Base-by-base conservation (phyloP, 2,888 invertebrate genomes). In the Sepiola atlantica region DNA sequence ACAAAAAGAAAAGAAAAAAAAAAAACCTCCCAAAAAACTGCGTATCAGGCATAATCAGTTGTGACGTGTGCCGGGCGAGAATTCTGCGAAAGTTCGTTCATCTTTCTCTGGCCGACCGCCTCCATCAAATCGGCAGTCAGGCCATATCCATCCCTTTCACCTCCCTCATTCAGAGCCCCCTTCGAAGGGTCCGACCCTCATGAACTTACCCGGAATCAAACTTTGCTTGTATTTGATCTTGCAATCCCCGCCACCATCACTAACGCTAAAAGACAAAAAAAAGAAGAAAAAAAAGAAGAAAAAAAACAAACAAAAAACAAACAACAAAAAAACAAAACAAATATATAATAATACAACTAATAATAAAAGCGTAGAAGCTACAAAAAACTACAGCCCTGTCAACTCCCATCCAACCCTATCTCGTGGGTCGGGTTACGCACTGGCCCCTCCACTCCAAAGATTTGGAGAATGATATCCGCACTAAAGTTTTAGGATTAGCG, bases 81-180 rank as follows among this genome's bases (percentile, higher is more conserved):
- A 77, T 77, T 77, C 77, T 77, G 77, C n/a, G 77, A 77, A 77
- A 77, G 77, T 77, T 77, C n/a, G 77, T 77, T 77, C 77, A 77
- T 77, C 77, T 77, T 77, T n/a, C n/a, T 77, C n/a, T 77, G 77
- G 77, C n/a, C 77, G 77, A 77, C 77, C 77, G 77, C 77, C 77
- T 77, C 77, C 77, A 77, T 77, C 77, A 77, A 77, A 77, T 77
- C 77, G 77, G 77, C 77, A n/a, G 77, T n/a, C 77, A 77, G n/a
- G 32, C 77, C 77, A 77, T 14, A 77, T 77, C 77, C 77, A n/a
- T n/a, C 18, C 32, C 16, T n/a, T 18, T 14, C 77, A 28, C 77
- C 16, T 16, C 77, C n/a, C n/a, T 77, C 45, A 32, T n/a, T n/a
- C 21, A n/a, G n/a, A n/a, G 4, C n/a, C n/a, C 14, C 32, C 12